These are phyloP conservation scores for Pegea sp. DNA, from an alignment of 23 tunicate genomes.

Conservation along the genomic window DNA sequence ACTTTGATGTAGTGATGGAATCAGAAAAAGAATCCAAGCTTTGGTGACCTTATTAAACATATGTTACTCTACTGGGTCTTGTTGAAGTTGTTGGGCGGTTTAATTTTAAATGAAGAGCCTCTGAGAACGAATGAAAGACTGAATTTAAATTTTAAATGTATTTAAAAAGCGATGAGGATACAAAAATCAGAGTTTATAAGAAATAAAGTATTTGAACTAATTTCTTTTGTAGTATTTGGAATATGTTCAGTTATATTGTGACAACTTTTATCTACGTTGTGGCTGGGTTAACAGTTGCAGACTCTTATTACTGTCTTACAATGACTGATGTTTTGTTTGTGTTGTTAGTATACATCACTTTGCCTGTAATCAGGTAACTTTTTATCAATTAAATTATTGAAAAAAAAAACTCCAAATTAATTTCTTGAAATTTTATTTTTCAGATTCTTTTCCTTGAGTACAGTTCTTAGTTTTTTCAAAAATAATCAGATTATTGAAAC, in stretches of 20 bases:
- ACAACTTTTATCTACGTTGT: constrained; percentile 71
- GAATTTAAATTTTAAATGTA: not conserved
- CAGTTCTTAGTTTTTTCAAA: too few species aligned
- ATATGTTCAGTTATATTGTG: constrained; percentile 66
- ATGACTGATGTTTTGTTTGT: constrained; percentile 30
- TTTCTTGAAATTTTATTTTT: too few species aligned
- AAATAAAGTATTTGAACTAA: not conserved
- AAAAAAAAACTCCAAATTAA: too few species aligned
- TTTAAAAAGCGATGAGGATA: not conserved
- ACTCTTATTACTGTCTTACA: constrained; percentile 22
- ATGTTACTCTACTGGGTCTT: too few species aligned
- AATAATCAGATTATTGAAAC: too few species aligned
- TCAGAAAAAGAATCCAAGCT: too few species aligned
- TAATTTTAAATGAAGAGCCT: not conserved
- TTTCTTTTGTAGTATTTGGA: constrained; percentile 41
- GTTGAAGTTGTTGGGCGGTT: too few species aligned
- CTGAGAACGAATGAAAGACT: not conserved
- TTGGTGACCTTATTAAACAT: too few species aligned
- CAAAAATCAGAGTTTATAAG: not conserved
- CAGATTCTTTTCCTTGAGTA: too few species aligned
- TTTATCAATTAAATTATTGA: too few species aligned
- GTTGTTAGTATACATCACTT: constrained; percentile 36
- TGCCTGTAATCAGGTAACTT: constrained; percentile 28
- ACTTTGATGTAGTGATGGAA: too few species aligned
- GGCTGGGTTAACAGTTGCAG: constrained; percentile 40